These are phyloP conservation scores for Elephas maximus DNA, from an alignment of 2,113 vertebrate species.

Conservation along the genomic window DNA sequence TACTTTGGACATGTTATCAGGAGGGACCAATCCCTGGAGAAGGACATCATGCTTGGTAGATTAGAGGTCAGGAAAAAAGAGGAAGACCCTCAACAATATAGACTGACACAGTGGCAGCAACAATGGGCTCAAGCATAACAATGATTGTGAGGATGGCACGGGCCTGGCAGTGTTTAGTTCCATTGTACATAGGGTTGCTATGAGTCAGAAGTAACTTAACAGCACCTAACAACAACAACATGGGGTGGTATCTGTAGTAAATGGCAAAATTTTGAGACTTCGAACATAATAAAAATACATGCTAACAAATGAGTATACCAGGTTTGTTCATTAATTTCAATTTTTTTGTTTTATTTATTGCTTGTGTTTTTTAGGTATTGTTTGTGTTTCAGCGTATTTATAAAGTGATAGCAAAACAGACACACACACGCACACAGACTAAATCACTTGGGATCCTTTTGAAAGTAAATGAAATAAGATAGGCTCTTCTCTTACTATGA, in stretches of 20 bases:
- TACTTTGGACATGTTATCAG: no score
- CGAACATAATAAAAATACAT: slow-evolving; percentile 35
- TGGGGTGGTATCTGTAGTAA: background rate
- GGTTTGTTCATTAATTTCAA: slow-evolving; percentile 53
- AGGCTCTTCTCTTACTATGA: background rate
- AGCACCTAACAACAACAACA: no score
- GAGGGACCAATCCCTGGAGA: no score
- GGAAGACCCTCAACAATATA: no score
- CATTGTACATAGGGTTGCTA: no score
- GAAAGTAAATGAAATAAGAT: slow-evolving; percentile 57
- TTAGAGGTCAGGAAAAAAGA: no score
- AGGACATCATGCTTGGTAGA: no score
- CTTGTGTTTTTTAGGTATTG: background rate
- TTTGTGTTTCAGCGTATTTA: background rate
- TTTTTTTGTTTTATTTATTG: background rate
- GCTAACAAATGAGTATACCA: background rate
- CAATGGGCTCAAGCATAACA: no score
- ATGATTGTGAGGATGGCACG: no score
- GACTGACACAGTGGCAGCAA: no score
- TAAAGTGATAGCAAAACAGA: background rate
- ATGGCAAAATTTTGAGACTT: background rate
- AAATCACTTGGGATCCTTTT: background rate
- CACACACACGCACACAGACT: background rate
- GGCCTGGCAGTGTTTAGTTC: no score
- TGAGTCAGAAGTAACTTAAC: no score